Conservation (phyloP, 1,140 invertebrate species). For the Sitophilus oryzae region DNA sequence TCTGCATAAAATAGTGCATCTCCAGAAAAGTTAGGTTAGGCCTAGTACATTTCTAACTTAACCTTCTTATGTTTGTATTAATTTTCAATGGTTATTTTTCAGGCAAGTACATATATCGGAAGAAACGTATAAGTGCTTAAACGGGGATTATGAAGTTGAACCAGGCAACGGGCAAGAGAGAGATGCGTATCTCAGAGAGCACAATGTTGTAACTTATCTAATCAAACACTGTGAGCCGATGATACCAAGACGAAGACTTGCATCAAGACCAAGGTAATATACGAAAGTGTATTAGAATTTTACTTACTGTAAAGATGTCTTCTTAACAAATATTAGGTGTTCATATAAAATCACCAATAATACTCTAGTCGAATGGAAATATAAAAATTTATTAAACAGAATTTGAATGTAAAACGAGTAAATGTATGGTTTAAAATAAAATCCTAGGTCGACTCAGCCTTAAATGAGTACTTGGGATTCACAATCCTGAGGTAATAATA, state of each 20-base stretch:
- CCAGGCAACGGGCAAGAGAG: constrained; percentile 80
- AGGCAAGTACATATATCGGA: constrained; percentile 89
- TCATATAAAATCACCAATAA: no score
- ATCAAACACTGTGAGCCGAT: constrained; percentile 78
- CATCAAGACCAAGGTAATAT: constrained; percentile 48
- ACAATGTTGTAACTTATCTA: constrained; percentile 87
- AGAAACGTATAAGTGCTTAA: constrained; percentile 76
- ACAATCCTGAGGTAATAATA: no score
- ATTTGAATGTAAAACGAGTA: no score
- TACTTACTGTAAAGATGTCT: no score
- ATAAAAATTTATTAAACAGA: no score
- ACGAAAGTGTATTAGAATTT: not conserved
- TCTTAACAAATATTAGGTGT: no score
- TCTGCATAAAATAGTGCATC: no score
- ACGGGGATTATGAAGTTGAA: constrained; percentile 88
- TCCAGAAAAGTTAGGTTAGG: no score
- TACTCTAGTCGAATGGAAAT: no score
- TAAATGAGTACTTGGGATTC: no score
- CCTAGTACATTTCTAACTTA: not conserved
- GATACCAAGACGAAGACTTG: constrained; percentile 50
- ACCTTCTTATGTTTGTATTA: not conserved
- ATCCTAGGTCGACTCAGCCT: no score
- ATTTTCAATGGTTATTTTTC: constrained; percentile 26
- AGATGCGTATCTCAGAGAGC: constrained; percentile 79
- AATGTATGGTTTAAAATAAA: no score